phyloP scores from a whole-genome alignment of 2,888 invertebrate genomes.

The Drosophila acutilabella region DNA sequence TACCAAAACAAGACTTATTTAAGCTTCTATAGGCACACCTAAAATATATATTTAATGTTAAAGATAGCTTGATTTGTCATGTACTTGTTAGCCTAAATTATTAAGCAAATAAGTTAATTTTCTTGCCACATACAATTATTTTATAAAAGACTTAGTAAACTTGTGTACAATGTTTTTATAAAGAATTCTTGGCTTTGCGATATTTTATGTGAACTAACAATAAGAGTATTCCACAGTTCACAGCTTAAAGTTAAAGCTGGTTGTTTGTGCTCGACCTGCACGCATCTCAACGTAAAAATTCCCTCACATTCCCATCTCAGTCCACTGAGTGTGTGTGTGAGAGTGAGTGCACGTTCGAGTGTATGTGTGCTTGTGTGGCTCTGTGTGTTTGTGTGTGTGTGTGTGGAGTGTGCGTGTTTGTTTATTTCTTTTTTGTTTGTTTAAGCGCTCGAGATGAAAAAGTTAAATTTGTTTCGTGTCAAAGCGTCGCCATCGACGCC shows the following conservation, averaged over 20 bases:
- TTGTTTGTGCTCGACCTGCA: background rate
- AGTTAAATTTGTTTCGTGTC: slow-evolving; percentile 81
- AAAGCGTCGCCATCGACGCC: slow-evolving; percentile 70
- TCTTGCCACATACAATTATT: too few species aligned
- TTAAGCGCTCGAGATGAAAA: slow-evolving; percentile 75
- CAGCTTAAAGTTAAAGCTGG: background rate
- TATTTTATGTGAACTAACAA: background rate
- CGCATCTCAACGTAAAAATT: slow-evolving; percentile 14
- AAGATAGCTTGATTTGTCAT: background rate
- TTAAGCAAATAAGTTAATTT: background rate
- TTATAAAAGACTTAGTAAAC: too few species aligned
- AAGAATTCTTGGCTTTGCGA: background rate
- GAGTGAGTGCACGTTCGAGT: slow-evolving; percentile 14
- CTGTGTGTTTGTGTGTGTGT: slow-evolving; percentile 20
- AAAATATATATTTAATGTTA: background rate
- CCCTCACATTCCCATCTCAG: background rate
- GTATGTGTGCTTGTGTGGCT: slow-evolving; percentile 4
- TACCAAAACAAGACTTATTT: too few species aligned
- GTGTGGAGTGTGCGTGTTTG: slow-evolving; percentile 18
- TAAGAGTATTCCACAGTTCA: background rate
- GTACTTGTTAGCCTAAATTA: background rate
- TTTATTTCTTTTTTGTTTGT: slow-evolving; percentile 34
- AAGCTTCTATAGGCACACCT: too few species aligned
- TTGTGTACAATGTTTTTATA: too few species aligned
- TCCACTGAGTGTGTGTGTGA: slow-evolving; percentile 27